Evolutionary conservation across 1,140 invertebrate species (phyloP), one percentile per base, ranked within the genome.

Genomic region (Xylocopa sonorina): DNA sequence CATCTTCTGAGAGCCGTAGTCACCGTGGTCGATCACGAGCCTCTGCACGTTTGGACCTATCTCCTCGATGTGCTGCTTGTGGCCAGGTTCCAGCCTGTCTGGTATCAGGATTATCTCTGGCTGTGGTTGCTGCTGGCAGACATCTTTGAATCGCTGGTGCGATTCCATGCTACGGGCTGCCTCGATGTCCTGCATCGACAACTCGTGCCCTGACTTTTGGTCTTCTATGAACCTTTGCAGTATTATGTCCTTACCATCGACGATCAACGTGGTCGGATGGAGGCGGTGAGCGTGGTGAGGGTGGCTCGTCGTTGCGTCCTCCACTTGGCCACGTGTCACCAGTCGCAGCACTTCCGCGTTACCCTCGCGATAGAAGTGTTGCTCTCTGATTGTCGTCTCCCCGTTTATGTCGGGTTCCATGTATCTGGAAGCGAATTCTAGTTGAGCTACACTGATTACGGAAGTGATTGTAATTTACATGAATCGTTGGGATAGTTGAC

Each of bases 141-240:
- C 91, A 86, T 94, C 95, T 86, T 95, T 94, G 1, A 93, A 94
- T 43, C 88, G 74, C 29, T 88, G 81, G 24, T 92, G 88, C 27
- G 87, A 88, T 16, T 92, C 91, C 73, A 90, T 84, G 51, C 87
- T 89, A 16, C 88, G 85, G 58, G 79, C 74, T 18, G 77, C 55
- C 3, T 92, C 91, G 34, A 87, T 69, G 55, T 93, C 92, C 34
- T 92, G 91, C 51, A 89, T 81, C 50, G 75, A 81, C 78, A 29
- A 41, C 78, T 72, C 91, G 81, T 79, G 90, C 60, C 91, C 87
- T 10, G 91, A 78, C 69, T 94, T 94, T 88, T 97, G 96, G 92
- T 97, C 96, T 84, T 97, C 95, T 76, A 97, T 97, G 88, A 97
- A 97, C 64, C 97, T 92, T 85, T 95, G 94, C 94, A 97, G 95